These are phyloP conservation scores for Aegypius monachus DNA, from an alignment of 2,113 vertebrate genomes.

Conservation along the genomic window DNA sequence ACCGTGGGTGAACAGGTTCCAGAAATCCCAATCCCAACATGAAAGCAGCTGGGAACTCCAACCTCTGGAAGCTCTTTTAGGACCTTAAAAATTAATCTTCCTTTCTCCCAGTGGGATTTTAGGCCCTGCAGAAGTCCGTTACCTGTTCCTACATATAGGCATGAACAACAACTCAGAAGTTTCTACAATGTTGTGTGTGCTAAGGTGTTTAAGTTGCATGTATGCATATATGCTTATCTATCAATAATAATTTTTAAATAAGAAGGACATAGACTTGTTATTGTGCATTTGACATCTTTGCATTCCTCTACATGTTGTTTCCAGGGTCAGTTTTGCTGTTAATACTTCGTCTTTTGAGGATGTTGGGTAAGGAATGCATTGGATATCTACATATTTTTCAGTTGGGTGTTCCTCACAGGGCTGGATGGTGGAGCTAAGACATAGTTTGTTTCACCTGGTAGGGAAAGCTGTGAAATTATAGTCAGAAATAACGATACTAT, in stretches of 20 bases:
- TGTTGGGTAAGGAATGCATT: not conserved
- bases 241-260: not conserved
- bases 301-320: not conserved
- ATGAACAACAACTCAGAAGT: not conserved
- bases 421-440: not conserved
- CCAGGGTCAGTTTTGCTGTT: not conserved
- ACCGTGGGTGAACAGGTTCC: not conserved
- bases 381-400: not conserved
- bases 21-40: not conserved
- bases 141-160: not conserved
- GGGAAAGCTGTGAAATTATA: not conserved
- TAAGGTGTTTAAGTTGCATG: not conserved
- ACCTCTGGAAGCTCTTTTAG: not conserved
- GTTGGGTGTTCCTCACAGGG: not conserved
- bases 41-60: not conserved
- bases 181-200: not conserved
- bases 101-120: not conserved
- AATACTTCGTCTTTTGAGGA: not conserved
- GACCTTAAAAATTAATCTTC: not conserved
- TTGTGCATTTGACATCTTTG: not conserved
- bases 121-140: not conserved
- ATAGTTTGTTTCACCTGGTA: not conserved
- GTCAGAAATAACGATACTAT: not conserved
- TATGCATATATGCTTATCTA: not conserved
- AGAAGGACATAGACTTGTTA: not conserved